These are phyloP conservation scores for Pegoplata infirma DNA, from an alignment of 2,888 invertebrate species.

Conservation along the genomic window DNA sequence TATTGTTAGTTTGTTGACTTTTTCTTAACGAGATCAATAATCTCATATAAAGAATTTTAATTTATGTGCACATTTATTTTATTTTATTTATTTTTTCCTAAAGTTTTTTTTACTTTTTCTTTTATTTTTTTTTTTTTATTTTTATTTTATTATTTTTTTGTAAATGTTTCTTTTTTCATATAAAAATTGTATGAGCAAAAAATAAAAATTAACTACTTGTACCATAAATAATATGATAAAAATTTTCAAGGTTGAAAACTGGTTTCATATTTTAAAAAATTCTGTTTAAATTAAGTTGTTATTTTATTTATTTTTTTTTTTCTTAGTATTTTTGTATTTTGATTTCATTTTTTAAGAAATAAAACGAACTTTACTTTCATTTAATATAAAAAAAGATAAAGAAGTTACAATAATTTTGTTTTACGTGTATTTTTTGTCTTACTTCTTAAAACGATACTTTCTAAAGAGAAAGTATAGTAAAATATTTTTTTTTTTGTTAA, in stretches of 20 bases:
- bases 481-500: conserved; percentile 18
- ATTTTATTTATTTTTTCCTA: too few relatives aligned
- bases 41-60: neutral
- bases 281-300: conserved; percentile 30
- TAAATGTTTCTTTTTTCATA: neutral
- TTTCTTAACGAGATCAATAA: neutral
- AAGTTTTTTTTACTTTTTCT: neutral
- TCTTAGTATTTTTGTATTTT: conserved; percentile 6
- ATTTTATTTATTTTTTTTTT: neutral
- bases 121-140: neutral
- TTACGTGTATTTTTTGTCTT: conserved; percentile 18
- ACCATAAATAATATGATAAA: neutral
- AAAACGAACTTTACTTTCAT: conserved; percentile 58
- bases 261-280: conserved; percentile 14
- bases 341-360: conserved; percentile 51
- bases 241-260: conserved; percentile 45
- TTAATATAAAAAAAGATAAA: conserved; percentile 64
- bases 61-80: neutral
- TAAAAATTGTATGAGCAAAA: neutral
- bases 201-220: neutral
- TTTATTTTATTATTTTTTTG: neutral
- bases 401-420: neutral
- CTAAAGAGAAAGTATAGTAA: conserved; percentile 58
- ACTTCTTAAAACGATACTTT: conserved; percentile 49
- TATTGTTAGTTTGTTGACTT: conserved; percentile 6